Evolutionary conservation across 2,797 vertebrate species (phyloP).

Genomic region (Gobionotothen gibberifrons): DNA sequence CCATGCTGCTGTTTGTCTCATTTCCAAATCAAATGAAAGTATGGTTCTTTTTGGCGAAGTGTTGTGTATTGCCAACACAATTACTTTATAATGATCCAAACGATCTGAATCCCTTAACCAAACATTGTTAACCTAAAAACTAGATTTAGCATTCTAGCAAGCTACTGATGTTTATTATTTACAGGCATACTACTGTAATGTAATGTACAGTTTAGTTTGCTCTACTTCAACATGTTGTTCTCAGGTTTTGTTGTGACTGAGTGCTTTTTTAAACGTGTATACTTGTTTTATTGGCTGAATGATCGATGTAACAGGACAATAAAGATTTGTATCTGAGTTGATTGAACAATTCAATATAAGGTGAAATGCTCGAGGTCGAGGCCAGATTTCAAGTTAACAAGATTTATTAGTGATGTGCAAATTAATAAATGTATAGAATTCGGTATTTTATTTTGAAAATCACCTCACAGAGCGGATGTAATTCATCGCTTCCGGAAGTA

Average conservation of each 20-base stretch:
- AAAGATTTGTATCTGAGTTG: not conserved
- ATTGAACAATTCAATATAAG: not conserved
- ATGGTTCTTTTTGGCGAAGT: not conserved
- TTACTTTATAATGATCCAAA: not conserved
- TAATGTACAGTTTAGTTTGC: not conserved
- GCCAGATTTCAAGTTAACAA: not conserved
- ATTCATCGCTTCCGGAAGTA: conserved; percentile 11
- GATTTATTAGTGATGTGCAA: not conserved
- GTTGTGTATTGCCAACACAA: not conserved
- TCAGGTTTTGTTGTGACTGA: not conserved
- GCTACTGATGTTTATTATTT: too few relatives aligned
- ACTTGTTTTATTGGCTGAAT: not conserved
- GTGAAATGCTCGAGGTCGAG: not conserved
- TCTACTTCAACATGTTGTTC: not conserved
- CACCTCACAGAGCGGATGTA: rapidly evolving
- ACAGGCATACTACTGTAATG: too few relatives aligned
- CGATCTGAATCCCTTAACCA: not conserved
- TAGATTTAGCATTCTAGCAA: too few relatives aligned
- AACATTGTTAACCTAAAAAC: not conserved
- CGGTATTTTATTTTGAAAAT: conserved; percentile 42
- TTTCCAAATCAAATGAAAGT: conserved; percentile 28
- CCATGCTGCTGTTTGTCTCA: not conserved
- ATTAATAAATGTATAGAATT: not conserved
- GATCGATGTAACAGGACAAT: too few relatives aligned
- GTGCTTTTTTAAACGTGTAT: too few relatives aligned